phyloP scores from a whole-genome alignment of 2,797 vertebrate genomes.

The Sebastes hubbsi region DNA sequence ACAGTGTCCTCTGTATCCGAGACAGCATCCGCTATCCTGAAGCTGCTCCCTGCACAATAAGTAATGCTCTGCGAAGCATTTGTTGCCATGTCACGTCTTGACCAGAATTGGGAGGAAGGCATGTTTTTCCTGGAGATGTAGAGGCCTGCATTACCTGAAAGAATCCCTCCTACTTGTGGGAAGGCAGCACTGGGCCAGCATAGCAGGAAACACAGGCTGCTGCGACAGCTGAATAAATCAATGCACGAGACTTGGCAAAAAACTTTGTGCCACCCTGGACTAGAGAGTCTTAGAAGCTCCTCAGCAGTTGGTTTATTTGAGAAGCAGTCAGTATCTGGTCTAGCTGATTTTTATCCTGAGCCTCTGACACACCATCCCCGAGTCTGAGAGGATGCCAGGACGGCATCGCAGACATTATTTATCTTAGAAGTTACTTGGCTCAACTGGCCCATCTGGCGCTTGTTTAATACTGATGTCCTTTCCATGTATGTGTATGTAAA shows the following conservation, averaged over 20 bases:
- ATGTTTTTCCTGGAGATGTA: neutral
- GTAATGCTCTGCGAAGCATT: neutral
- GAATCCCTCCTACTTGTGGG: neutral
- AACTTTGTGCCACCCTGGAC: neutral
- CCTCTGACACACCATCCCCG: neutral
- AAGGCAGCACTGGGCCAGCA: neutral
- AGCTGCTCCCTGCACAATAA: neutral
- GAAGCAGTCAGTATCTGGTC: neutral
- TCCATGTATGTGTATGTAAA: too few relatives aligned
- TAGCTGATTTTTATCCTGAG: neutral
- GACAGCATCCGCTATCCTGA: neutral
- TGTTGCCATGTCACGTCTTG: constrained; percentile 2
- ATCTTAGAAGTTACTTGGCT: neutral
- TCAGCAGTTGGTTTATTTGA: neutral
- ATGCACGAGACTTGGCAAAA: neutral
- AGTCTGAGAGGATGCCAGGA: neutral
- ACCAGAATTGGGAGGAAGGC: neutral
- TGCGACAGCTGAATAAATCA: constrained; percentile 6
- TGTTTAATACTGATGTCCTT: too few relatives aligned
- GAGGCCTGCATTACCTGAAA: neutral
- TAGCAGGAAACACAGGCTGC: neutral
- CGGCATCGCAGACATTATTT: neutral
- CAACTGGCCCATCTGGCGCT: neutral
- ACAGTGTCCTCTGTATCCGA: neutral
- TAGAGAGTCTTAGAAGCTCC: neutral